Evolutionary conservation across 2,888 invertebrate genomes (phyloP).

Genomic region (Synanthedon andrenaeformis): DNA sequence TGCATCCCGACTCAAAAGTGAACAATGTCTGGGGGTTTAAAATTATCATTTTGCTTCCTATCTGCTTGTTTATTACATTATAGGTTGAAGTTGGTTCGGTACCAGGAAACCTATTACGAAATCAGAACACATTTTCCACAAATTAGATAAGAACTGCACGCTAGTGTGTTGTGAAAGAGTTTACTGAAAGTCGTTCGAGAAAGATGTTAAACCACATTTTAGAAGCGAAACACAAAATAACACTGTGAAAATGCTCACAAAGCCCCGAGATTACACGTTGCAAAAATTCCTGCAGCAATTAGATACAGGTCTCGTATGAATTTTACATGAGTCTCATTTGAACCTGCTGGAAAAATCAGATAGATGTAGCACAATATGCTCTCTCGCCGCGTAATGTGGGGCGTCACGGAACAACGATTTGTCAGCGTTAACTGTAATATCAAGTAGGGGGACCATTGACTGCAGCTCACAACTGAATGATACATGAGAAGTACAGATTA

Average conservation of each 20-base stretch:
- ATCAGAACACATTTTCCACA: too few relatives aligned
- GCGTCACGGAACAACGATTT: slow-evolving; percentile 33
- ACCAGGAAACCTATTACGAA: too few relatives aligned
- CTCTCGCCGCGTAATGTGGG: slow-evolving; percentile 28
- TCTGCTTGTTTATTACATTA: too few relatives aligned
- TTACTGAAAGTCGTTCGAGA: neutral
- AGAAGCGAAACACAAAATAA: neutral
- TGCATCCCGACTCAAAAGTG: too few relatives aligned
- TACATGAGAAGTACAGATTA: slow-evolving; percentile 23
- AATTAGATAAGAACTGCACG: too few relatives aligned
- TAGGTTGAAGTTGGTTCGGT: too few relatives aligned
- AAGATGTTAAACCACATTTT: neutral
- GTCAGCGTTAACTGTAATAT: slow-evolving; percentile 19
- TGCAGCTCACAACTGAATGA: slow-evolving; percentile 43
- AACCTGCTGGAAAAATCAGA: slow-evolving; percentile 42
- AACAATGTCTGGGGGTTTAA: too few relatives aligned
- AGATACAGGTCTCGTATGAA: slow-evolving; percentile 30
- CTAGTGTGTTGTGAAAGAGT: too few relatives aligned
- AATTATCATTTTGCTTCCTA: too few relatives aligned
- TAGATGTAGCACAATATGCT: slow-evolving; percentile 33
- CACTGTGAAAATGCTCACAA: slow-evolving; percentile 8
- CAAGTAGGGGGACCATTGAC: slow-evolving; percentile 30
- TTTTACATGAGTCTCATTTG: slow-evolving; percentile 36
- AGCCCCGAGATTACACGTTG: slow-evolving; percentile 7
- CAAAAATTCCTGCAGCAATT: slow-evolving; percentile 16